Base-by-base conservation (phyloP, 1,140 invertebrate genomes). In the Paracyclopina nana region DNA sequence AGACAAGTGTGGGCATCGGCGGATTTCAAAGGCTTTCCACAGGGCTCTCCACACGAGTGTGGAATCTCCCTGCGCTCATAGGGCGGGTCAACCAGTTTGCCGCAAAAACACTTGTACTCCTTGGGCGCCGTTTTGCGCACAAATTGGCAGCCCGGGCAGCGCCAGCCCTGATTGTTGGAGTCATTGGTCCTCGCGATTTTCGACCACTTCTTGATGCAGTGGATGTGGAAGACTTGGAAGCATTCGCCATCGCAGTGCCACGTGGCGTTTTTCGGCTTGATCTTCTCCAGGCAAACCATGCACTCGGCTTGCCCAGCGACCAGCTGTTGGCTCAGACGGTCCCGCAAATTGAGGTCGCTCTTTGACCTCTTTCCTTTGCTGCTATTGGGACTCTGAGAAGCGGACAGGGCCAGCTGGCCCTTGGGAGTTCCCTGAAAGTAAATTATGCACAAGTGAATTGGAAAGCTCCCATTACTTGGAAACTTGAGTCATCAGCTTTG, bases 161-260 rank as follows among this genome's bases (percentile, higher is more conserved):
- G 73, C 90, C 90, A 96, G 57, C 77, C 77, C 20, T 70, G 16
- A 22, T 6, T 18, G 31, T 16, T 52, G 16, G 30, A 58, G 63
- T 65, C 67, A 72, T 78, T 75, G 25, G 72, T 71, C 61, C 79
- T 72, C 18, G 82, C 85, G 29, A 78, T 79, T 44, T 72, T 71
- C 1, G 84, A 86, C 91, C 91, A 96, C 59, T 85, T 83, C 54
- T 78, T 77, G 30, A 86, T 79, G 62, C 91, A 95, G 50, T 74
- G 72, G 2, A 96, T 67, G 68, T 94, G 91, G 49, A 90, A 69
- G 55, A 48, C 27, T 27, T 29, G 27, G n/a, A 24, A 26, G 12
- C 34, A 38, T 20, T 4, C 34, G 34, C 5, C 82, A 29, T 66
- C 59, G 63, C 91, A 97, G 12, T 76, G 81, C 91, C 91, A 97